Evolutionary conservation across 2,797 vertebrate species (phyloP), one percentile per base, ranked within the genome.

Genomic region (Centroberyx gerrardi): DNA sequence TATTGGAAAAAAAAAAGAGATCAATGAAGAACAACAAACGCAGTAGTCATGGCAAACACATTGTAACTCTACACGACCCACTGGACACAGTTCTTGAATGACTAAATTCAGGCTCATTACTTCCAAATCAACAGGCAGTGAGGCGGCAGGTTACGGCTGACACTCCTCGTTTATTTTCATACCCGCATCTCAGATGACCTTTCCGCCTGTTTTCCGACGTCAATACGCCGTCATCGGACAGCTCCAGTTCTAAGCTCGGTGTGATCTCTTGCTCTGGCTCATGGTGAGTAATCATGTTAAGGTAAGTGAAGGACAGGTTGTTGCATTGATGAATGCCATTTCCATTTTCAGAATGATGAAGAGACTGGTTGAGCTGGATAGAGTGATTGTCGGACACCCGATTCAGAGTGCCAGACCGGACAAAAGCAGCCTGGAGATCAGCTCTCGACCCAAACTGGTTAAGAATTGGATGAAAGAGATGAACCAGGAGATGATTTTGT

Each of bases 151-250:
- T 68, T 49, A 72, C 31, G 1, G 66, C 55, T 8, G 62, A 70
- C 12, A 38, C 38, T 33, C 73, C 66, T 71, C 68, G 84, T 90
- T 93, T 84, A 86, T 82, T 81, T 74, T 77, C 73, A 77, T 62
- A 75, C 71, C 76, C 78, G 52, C 67, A 54, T 83, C 87, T 87
- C 69, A 74, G 83, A 72, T 87, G 71, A 88, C 86, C 81, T 78
- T 78, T 74, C 63, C 18, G 70, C 42, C 36, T 62, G 42, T 59
- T 54, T 60, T 64, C 46, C 77, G 76, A 85, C 82, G 83, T 84
- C 70, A 79, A 51, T 51, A 27, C n/a, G 2, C 10, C 15, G 9
- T 73, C 76, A 68, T 60, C 27, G 22, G 48, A 22, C 64, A 67
- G 58, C 54, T 27, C 14, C 15, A 9, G 33, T 15, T 27, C 17